A percentile compares a stretch with the other conserved stretches of the same genome.
phyloP scores from a whole-genome alignment of 2,888 invertebrate species.

The Chironomus riparius region DNA sequence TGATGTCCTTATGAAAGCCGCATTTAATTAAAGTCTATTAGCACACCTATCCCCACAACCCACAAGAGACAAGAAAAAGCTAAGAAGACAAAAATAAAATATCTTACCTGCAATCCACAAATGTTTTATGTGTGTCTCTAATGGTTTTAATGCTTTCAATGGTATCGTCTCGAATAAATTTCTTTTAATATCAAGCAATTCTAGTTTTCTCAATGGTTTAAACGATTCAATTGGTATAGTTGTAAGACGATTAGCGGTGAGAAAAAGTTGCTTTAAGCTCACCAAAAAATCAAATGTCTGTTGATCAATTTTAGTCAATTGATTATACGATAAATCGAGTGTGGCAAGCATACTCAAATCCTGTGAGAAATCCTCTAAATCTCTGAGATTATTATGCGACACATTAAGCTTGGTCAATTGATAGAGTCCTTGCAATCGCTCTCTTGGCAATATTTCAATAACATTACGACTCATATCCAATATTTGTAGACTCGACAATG shows the following conservation, averaged over 20 bases:
- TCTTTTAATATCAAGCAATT: conserved; percentile 66
- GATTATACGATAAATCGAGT: conserved; percentile 75
- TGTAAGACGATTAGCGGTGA: conserved; percentile 76
- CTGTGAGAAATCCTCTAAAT: conserved; percentile 68
- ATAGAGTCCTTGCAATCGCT: conserved; percentile 69
- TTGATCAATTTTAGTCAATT: conserved; percentile 65
- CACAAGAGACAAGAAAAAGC: no score
- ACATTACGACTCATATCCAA: conserved; percentile 76
- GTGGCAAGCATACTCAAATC: conserved; percentile 70
- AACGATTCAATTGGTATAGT: conserved; percentile 69
- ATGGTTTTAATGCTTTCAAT: conserved; percentile 61
- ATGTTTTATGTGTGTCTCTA: conserved; percentile 74
- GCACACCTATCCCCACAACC: no score
- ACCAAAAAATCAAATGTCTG: conserved; percentile 68
- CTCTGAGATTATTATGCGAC: conserved; percentile 72
- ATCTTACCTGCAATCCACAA: conserved; percentile 70
- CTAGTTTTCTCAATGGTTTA: conserved; percentile 62
- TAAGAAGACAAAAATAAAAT: no score
- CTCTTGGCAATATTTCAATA: conserved; percentile 72
- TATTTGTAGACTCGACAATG: conserved; percentile 62
- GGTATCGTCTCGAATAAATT: conserved; percentile 77
- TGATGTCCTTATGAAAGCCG: no score
- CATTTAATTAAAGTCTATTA: no score
- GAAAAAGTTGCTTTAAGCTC: conserved; percentile 64
- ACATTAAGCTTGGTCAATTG: conserved; percentile 67